These are phyloP conservation scores for Drosophila neotestacea DNA, from an alignment of 2,888 invertebrate genomes.

Conservation along the genomic window DNA sequence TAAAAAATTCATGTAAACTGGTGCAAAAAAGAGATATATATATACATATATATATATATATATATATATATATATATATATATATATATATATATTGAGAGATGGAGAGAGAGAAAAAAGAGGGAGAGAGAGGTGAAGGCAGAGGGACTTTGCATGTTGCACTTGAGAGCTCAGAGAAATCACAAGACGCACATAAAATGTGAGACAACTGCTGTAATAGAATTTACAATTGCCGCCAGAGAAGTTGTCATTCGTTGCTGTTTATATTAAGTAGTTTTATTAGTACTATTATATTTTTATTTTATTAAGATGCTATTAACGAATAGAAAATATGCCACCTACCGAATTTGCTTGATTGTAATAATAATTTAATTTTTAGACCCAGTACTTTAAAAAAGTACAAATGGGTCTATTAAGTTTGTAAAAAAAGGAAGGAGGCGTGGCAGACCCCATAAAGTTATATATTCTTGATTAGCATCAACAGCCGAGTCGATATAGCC, in stretches of 20 bases:
- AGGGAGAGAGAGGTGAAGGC: not conserved
- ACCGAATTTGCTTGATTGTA: too few species aligned
- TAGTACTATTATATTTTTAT: too few species aligned
- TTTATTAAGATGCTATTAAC: too few species aligned
- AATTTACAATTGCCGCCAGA: conserved; percentile 34
- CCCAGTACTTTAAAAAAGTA: too few species aligned
- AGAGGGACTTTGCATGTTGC: conserved; percentile 38
- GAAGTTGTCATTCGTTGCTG: not conserved
- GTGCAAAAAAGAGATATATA: conserved; percentile 13
- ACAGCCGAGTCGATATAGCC: too few species aligned
- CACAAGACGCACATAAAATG: conserved; percentile 71
- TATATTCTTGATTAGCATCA: too few species aligned
- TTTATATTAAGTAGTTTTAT: not conserved
- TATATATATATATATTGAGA: not conserved
- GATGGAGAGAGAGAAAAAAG: not conserved
- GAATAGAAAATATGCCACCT: too few species aligned
- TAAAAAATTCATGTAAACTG: conserved; percentile 67
- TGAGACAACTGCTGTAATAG: conserved; percentile 41
- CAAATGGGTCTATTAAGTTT: too few species aligned
- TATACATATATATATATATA: not conserved
- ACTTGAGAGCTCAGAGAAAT: conserved; percentile 59
- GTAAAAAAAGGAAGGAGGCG: too few species aligned
- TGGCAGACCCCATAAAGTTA: too few species aligned
- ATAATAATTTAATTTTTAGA: too few species aligned
- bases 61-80: not conserved